Percentiles rank a stretch among this genome's conserved stretches.
Conservation (phyloP, 2,113 vertebrate species). For the Labeo rohita region DNA sequence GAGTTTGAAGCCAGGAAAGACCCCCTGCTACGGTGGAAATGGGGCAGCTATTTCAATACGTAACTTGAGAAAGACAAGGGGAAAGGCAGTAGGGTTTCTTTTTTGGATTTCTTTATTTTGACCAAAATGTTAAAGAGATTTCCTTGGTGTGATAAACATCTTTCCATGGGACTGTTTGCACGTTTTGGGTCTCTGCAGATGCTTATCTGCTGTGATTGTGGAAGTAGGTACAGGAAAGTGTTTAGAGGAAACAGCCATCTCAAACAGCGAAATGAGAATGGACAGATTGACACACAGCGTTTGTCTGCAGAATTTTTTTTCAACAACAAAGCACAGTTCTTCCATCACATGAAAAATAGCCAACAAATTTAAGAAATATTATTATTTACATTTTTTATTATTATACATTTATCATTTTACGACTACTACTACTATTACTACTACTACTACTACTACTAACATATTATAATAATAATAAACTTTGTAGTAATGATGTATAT, state of each 20-base stretch:
- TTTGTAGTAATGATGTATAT: too few relatives aligned
- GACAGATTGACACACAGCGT: not conserved
- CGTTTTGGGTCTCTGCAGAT: not conserved
- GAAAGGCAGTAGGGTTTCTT: not conserved
- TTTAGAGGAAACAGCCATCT: not conserved
- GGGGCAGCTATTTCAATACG: constrained; percentile 41
- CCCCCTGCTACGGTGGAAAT: constrained; percentile 27
- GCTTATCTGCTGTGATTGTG: not conserved
- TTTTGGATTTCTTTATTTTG: not conserved
- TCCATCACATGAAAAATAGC: not conserved
- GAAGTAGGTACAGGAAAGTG: not conserved
- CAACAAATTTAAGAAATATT: not conserved
- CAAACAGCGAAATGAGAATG: not conserved
- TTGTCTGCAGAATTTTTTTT: not conserved
- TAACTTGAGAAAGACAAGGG: not conserved
- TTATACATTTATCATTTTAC: too few relatives aligned
- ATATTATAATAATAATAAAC: too few relatives aligned
- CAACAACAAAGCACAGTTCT: not conserved
- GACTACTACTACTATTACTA: too few relatives aligned
- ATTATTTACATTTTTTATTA: too few relatives aligned
- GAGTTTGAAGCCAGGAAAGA: constrained; percentile 33
- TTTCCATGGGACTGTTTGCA: not conserved
- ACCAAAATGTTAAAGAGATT: constrained; percentile 18
- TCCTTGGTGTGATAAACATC: not conserved
- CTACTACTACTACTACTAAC: too few relatives aligned